A percentile compares a stretch with the other conserved stretches of the same genome.
Conservation (phyloP, 1,140 invertebrate species). For the Papilio glaucus region DNA sequence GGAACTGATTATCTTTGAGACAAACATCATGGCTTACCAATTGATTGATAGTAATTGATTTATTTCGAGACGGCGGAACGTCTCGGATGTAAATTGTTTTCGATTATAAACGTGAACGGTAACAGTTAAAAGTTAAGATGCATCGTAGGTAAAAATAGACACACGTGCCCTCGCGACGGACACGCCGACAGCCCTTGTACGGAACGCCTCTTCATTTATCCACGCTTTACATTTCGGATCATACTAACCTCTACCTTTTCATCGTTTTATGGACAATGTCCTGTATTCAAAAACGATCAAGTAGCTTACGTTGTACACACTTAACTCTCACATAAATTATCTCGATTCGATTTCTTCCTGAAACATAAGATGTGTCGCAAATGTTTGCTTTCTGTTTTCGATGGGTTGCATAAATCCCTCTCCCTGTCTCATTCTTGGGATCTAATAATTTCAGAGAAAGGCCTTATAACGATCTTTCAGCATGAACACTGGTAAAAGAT, state of each 20-base stretch:
- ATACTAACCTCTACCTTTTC: constrained; percentile 8
- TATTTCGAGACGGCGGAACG: constrained; percentile 34
- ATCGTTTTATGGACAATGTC: neutral
- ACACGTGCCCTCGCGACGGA: constrained; percentile 51
- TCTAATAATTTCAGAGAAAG: no score
- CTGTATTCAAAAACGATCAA: neutral
- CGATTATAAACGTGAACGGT: constrained; percentile 48
- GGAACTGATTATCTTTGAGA: constrained; percentile 5
- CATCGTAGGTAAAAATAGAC: constrained; percentile 61
- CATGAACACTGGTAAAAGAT: no score
- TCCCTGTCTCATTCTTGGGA: no score
- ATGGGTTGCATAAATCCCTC: no score
- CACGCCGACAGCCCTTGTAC: constrained; percentile 52
- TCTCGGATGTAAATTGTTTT: constrained; percentile 49
- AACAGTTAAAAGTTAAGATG: constrained; percentile 49
- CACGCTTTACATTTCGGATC: constrained; percentile 30
- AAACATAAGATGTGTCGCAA: no score
- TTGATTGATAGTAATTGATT: constrained; percentile 34
- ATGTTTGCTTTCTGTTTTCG: no score
- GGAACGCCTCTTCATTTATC: constrained; percentile 57
- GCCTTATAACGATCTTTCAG: no score
- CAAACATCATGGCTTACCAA: constrained; percentile 20
- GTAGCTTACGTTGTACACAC: neutral
- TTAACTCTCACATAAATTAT: no score
- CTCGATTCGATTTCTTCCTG: no score